Conservation (phyloP, 1,140 invertebrate species). For the Trachelipus rathkii region DNA sequence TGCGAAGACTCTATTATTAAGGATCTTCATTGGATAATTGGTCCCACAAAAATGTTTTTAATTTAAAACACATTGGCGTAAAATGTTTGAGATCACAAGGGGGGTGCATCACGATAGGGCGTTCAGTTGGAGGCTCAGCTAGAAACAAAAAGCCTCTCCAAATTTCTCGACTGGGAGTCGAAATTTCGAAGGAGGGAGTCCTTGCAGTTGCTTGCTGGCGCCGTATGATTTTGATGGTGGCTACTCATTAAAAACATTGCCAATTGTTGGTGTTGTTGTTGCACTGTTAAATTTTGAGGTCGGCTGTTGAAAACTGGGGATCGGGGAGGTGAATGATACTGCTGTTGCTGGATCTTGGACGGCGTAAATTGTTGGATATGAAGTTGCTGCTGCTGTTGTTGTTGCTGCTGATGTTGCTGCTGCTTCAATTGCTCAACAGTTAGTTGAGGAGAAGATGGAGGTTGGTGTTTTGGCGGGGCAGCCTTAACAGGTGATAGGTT, state of each 20-base stretch:
- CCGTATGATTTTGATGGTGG: not conserved
- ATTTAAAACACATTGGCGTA: slow-evolving; percentile 12
- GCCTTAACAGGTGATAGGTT: not conserved
- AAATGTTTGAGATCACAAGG: not conserved
- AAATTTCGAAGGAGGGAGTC: not conserved
- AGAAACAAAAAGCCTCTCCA: not conserved
- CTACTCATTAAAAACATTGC: not conserved
- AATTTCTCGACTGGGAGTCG: not conserved
- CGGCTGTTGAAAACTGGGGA: not conserved
- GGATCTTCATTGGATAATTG: slow-evolving; percentile 1
- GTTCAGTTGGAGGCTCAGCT: not conserved
- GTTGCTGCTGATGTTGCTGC: not conserved
- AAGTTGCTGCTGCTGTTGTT: not conserved
- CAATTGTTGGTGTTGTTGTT: not conserved
- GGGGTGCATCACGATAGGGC: not conserved
- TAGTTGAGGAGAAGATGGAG: not conserved
- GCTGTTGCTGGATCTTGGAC: not conserved
- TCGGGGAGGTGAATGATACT: not conserved
- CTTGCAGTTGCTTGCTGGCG: not conserved
- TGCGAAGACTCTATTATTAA: not conserved
- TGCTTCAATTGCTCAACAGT: not conserved
- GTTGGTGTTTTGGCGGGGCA: not conserved
- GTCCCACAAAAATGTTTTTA: not conserved
- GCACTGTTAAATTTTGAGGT: not conserved
- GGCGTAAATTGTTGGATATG: not conserved